phyloP scores from a whole-genome alignment of 2,113 vertebrate genomes.

The Pithys albifrons region DNA sequence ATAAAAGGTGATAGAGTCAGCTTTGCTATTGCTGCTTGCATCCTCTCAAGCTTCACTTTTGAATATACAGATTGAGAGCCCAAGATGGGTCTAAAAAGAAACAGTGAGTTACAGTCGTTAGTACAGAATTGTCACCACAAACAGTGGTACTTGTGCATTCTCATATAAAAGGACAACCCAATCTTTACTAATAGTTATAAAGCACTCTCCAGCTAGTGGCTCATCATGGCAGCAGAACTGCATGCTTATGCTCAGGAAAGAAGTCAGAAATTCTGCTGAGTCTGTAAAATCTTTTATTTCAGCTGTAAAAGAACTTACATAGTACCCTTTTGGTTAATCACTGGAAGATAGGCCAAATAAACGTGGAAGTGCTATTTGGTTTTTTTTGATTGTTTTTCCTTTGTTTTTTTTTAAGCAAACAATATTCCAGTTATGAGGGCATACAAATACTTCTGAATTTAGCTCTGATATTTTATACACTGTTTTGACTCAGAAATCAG shows the following conservation, averaged over 20 bases:
- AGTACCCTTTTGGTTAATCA: not conserved
- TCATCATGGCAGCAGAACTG: not conserved
- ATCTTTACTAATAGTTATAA: not conserved
- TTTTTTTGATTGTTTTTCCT: not conserved
- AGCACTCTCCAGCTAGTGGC: not conserved
- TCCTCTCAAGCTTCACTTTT: not conserved
- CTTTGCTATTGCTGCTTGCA: not conserved
- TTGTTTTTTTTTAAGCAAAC: not conserved
- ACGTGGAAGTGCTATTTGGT: rapidly evolving
- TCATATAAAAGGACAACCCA: not conserved
- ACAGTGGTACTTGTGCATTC: not conserved
- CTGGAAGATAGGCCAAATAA: not conserved
- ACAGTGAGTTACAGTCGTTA: not conserved
- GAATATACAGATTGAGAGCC: not conserved
- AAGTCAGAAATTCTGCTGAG: not conserved
- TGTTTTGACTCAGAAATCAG: not conserved
- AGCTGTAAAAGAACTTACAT: not conserved
- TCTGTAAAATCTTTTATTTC: not conserved
- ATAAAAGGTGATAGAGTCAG: not conserved
- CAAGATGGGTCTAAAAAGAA: not conserved
- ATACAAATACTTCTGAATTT: not conserved
- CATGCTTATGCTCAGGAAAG: not conserved
- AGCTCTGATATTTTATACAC: not conserved
- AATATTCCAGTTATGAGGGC: not conserved
- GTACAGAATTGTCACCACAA: not conserved